phyloP scores from a whole-genome alignment of 2,888 invertebrate genomes.

The Drosophila pseudotalamancana region DNA sequence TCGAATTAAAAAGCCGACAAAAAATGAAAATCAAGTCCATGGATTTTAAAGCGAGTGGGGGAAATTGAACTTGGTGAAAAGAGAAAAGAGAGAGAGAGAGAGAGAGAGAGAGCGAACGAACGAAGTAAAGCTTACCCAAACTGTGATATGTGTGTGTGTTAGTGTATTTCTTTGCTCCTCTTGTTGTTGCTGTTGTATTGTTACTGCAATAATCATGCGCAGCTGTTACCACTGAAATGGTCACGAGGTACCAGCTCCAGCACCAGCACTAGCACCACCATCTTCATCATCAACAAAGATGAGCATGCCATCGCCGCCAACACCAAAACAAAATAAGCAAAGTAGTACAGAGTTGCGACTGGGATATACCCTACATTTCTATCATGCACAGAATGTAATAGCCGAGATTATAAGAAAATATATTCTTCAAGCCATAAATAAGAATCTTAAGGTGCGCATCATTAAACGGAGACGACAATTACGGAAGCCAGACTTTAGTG shows the following conservation, averaged over 20 bases:
- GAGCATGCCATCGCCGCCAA: slow-evolving; percentile 3
- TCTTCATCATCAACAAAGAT: slow-evolving; percentile 7
- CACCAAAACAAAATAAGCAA: slow-evolving; percentile 1
- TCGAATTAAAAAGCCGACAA: slow-evolving; percentile 69
- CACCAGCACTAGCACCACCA: slow-evolving; percentile 1
- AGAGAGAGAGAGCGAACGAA: slow-evolving; percentile 21
- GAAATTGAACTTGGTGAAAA: slow-evolving; percentile 33
- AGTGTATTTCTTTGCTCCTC: slow-evolving; percentile 9
- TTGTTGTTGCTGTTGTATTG: slow-evolving; percentile 7
- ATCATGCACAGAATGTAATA: not conserved
- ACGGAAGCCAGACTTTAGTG: too few relatives aligned
- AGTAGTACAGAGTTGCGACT: not conserved
- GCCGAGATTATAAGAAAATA: too few relatives aligned
- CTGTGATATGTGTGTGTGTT: slow-evolving; percentile 22
- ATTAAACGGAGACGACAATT: too few relatives aligned
- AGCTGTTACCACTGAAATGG: slow-evolving; percentile 50
- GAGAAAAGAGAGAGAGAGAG: slow-evolving; percentile 21
- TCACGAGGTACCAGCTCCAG: slow-evolving; percentile 9
- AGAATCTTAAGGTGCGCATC: too few relatives aligned
- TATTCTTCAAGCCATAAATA: too few relatives aligned
- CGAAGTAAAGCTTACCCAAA: slow-evolving; percentile 38
- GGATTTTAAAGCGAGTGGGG: not conserved
- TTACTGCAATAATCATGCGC: slow-evolving; percentile 52
- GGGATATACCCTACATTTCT: not conserved
- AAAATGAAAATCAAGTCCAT: slow-evolving; percentile 58